phyloP scores from a whole-genome alignment of 1,140 invertebrate genomes.

The Spodoptera frugiperda region DNA sequence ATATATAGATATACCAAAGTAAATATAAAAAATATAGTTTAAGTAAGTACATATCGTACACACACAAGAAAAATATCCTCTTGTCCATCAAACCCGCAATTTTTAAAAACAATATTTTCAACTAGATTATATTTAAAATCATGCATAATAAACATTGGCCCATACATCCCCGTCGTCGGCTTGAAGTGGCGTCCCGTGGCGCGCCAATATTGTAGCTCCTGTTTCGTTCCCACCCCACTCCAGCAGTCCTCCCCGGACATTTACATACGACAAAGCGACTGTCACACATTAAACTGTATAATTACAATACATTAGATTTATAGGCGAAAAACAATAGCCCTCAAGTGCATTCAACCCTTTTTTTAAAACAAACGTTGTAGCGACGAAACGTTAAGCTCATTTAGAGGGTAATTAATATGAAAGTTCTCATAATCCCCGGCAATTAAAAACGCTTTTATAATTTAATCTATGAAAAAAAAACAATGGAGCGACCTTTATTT shows the following conservation, averaged over 20 bases:
- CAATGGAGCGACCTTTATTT: constrained; percentile 63
- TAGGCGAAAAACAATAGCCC: constrained; percentile 79
- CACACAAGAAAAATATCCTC: background rate
- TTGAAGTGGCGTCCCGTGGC: constrained; percentile 77
- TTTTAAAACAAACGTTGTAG: constrained; percentile 59
- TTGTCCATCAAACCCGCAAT: background rate
- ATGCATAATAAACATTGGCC: constrained; percentile 56
- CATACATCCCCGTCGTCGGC: constrained; percentile 56
- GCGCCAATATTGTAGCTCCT: constrained; percentile 64
- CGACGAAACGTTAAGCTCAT: constrained; percentile 73
- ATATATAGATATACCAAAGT: too few relatives aligned
- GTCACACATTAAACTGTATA: constrained; percentile 83
- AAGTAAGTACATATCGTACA: too few relatives aligned
- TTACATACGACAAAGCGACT: constrained; percentile 83
- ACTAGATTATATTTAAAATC: constrained; percentile 50
- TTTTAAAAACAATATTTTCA: constrained; percentile 27
- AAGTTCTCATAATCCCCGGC: constrained; percentile 77
- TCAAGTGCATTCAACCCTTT: constrained; percentile 73
- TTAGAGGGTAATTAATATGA: constrained; percentile 82
- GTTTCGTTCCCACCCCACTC: constrained; percentile 77
- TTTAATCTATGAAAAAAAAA: constrained; percentile 62
- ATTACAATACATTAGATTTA: constrained; percentile 83
- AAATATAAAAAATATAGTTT: too few relatives aligned
- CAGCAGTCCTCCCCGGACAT: constrained; percentile 64
- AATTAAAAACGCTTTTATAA: constrained; percentile 72